Conservation (phyloP, 2,797 vertebrate species). For the Rhincodon typus region DNA sequence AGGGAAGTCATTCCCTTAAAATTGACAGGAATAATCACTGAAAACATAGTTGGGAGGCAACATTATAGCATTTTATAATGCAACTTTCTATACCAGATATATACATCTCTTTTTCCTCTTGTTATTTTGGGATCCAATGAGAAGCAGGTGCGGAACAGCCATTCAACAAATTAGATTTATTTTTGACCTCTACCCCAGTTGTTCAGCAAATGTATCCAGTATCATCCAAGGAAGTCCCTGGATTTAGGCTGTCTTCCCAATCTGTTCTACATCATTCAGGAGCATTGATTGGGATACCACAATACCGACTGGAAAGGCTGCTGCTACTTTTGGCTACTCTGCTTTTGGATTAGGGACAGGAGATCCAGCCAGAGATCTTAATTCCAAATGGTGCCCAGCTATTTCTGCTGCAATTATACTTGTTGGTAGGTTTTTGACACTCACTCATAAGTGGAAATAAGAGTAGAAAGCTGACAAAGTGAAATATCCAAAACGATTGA, state of each 20-base stretch:
- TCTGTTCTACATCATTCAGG: background rate
- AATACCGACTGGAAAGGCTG: background rate
- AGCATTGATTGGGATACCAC: background rate
- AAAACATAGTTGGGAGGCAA: background rate
- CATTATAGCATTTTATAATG: background rate
- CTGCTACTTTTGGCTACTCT: background rate
- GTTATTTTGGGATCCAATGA: background rate
- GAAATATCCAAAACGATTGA: background rate
- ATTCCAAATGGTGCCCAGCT: background rate
- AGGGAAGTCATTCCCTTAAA: background rate
- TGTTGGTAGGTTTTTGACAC: background rate
- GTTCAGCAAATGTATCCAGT: background rate
- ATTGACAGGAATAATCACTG: background rate
- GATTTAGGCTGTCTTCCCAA: background rate
- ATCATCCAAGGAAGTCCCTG: background rate
- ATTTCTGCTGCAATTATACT: background rate
- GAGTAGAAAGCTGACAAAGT: background rate
- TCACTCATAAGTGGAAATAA: background rate
- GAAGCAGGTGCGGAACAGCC: background rate
- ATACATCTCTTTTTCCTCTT: background rate
- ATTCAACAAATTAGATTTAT: background rate
- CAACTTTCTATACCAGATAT: background rate
- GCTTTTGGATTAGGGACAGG: background rate
- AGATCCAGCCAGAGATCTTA: background rate
- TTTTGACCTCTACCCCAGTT: background rate